phyloP scores from a whole-genome alignment of 1,140 invertebrate genomes.

The Periplaneta americana region DNA sequence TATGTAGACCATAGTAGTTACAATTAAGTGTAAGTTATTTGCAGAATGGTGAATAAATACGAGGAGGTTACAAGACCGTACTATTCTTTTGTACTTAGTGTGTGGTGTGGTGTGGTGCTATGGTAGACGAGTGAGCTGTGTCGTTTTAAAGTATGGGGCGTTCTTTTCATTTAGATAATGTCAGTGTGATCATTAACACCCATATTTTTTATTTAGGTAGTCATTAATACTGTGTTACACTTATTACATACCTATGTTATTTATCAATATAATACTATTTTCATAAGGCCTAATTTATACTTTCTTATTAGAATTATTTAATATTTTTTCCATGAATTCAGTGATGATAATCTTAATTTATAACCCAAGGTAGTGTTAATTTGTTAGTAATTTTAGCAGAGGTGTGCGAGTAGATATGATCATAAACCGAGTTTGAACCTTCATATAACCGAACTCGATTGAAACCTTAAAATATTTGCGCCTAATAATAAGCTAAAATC shows the following conservation, averaged over 20 bases:
- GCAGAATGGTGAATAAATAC: not conserved
- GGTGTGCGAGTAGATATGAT: too few species aligned
- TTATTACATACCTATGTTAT: not conserved
- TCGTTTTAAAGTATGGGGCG: not conserved
- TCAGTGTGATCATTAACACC: not conserved
- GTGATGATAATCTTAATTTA: not conserved
- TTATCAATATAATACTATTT: not conserved
- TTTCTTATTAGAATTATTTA: not conserved
- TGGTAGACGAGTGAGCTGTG: not conserved
- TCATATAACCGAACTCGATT: too few species aligned
- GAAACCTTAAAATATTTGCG: too few species aligned
- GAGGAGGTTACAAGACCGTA: not conserved
- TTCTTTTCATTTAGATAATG: not conserved
- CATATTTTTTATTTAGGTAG: not conserved
- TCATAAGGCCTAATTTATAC: not conserved
- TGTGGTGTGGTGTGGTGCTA: not conserved
- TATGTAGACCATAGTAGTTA: not conserved
- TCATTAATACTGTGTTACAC: not conserved
- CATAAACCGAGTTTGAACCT: too few species aligned
- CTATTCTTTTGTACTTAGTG: not conserved
- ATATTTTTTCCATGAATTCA: not conserved
- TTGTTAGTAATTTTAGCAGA: too few species aligned
- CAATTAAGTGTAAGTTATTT: not conserved
- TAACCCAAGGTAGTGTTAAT: not conserved
- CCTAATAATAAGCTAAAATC: too few species aligned